Evolutionary conservation across 2,797 vertebrate species (phyloP).

Genomic region (Staurois parvus): DNA sequence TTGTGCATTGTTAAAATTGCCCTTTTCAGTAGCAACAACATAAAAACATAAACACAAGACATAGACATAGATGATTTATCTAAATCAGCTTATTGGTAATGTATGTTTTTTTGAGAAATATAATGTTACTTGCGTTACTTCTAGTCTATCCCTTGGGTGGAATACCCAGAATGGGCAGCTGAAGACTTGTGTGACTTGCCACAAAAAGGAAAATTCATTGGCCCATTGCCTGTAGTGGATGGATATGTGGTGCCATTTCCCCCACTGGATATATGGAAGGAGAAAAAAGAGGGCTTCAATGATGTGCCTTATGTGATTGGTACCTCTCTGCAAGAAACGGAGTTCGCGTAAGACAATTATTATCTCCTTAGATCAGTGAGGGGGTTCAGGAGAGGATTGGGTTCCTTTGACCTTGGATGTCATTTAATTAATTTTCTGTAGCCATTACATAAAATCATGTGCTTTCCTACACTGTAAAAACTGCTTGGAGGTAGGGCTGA

Average conservation of each 20-base stretch:
- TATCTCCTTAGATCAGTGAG: neutral
- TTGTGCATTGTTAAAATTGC: too few species aligned
- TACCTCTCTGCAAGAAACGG: conserved; percentile 77
- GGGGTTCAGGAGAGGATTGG: neutral
- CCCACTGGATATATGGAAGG: conserved; percentile 75
- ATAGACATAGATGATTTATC: too few species aligned
- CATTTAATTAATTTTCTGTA: too few species aligned
- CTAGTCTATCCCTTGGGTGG: conserved; percentile 78
- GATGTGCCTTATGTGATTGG: conserved; percentile 80
- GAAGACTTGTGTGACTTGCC: conserved; percentile 72
- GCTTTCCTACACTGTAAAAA: too few species aligned
- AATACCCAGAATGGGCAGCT: conserved; percentile 76
- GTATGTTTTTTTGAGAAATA: neutral
- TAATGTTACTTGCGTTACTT: neutral
- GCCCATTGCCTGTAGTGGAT: conserved; percentile 77
- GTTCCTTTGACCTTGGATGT: neutral
- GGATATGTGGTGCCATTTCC: conserved; percentile 74
- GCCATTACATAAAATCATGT: too few species aligned
- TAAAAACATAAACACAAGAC: too few species aligned
- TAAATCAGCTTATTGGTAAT: neutral
- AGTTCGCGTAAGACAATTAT: conserved; percentile 70
- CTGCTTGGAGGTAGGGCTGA: too few species aligned
- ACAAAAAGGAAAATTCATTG: conserved; percentile 66
- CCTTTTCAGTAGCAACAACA: too few species aligned
- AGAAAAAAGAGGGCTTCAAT: conserved; percentile 62